These are phyloP conservation scores for Zoanthus sociatus DNA, from an alignment of 92 coral and sea anemone species.

Conservation along the genomic window DNA sequence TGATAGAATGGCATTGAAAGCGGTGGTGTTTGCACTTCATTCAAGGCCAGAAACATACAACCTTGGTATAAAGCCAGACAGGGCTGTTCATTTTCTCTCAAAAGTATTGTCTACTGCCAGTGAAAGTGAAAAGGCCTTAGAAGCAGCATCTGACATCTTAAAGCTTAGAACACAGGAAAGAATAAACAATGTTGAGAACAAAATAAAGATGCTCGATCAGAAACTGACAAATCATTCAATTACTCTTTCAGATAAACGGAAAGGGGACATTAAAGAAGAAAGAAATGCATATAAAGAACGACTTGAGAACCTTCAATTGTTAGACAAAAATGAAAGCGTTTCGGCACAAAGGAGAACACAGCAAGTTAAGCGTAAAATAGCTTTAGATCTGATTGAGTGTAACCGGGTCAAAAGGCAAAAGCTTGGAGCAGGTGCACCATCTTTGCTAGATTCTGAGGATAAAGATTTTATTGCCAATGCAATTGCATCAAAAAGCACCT, in stretches of 20 bases:
- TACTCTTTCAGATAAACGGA: not conserved
- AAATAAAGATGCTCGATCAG: conserved; percentile 38
- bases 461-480: conserved; percentile 34
- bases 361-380: conserved; percentile 9
- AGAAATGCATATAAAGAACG: conserved; percentile 29
- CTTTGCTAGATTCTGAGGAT: conserved; percentile 4
- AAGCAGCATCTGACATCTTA: conserved; percentile 54
- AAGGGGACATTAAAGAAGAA: conserved; percentile 6
- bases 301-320: conserved; percentile 10
- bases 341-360: not conserved
- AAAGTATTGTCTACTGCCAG: conserved; percentile 46
- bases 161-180: conserved; percentile 51
- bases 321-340: not conserved
- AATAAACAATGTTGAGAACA: conserved; percentile 55
- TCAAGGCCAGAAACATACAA: conserved; percentile 56
- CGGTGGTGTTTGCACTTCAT: conserved; percentile 60
- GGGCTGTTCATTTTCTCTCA: conserved; percentile 48
- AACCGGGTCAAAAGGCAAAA: conserved; percentile 26
- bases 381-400: not conserved
- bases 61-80: conserved; percentile 48
- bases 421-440: conserved; percentile 33
- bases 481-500: conserved; percentile 8
- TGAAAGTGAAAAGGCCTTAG: conserved; percentile 53
- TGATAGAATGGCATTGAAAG: conserved; percentile 31
- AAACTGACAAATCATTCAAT: not conserved